Evolutionary conservation across 2,797 vertebrate genomes (phyloP).

Genomic region (Hydrocynus forskahlii): DNA sequence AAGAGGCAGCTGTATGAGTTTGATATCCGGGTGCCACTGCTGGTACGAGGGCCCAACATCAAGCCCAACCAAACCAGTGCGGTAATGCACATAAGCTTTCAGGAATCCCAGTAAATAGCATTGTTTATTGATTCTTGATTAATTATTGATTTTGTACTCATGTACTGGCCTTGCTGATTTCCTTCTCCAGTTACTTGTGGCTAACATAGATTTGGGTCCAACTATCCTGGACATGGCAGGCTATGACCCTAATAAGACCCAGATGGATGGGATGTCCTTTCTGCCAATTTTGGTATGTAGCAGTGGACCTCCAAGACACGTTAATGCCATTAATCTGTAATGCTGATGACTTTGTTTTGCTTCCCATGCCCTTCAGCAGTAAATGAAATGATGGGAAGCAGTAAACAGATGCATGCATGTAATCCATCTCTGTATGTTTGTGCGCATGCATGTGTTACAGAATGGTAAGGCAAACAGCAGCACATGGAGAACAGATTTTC

Average conservation of each 20-base stretch:
- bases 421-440: not conserved
- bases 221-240: slow-evolving; percentile 96
- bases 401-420: not conserved
- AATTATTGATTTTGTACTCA: not conserved
- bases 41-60: slow-evolving; percentile 93
- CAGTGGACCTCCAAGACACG: not conserved
- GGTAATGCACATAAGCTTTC: slow-evolving; percentile 70
- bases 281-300: slow-evolving; percentile 85
- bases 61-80: slow-evolving; percentile 91
- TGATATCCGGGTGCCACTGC: slow-evolving; percentile 93
- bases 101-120: not conserved
- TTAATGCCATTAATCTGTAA: not conserved
- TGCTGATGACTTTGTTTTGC: not conserved
- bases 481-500: slow-evolving; percentile 91
- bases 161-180: not conserved
- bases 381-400: not conserved
- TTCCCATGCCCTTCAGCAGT: not conserved
- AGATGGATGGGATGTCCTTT: slow-evolving; percentile 96
- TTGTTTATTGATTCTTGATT: not conserved
- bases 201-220: slow-evolving; percentile 94
- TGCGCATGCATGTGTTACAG: slow-evolving; percentile 66
- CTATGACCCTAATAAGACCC: slow-evolving; percentile 85
- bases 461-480: slow-evolving; percentile 79
- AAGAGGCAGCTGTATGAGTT: slow-evolving; percentile 98
- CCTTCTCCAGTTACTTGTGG: slow-evolving; percentile 85